Evolutionary conservation across 2,888 invertebrate genomes (phyloP), one percentile per base, ranked within the genome.

Genomic region (Pyralis farinalis): DNA sequence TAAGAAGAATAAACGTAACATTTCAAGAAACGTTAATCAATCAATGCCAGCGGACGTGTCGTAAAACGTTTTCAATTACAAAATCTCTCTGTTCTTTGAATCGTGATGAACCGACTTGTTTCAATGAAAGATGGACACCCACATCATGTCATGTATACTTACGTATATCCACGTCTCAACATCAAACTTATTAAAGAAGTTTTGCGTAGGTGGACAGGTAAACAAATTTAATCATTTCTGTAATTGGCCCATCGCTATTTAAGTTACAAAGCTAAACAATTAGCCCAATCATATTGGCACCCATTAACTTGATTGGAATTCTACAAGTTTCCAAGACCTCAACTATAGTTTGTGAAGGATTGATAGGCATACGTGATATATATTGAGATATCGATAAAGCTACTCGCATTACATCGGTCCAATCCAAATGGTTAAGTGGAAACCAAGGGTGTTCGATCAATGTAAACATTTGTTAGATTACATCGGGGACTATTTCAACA

Each of bases 1-100:
- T 52, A 46, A 46, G 35, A 16, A 42, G 55, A 49, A 58, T 45
- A 55, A 51, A 58, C 47, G 50, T 47, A 43, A 48, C 33, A 50
- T 46, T 44, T 31, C 38, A 38, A 53, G 59, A 63, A 59, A 54
- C 56, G 39, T 63, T 62, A 67, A 82, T 81, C 75, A 64, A 80
- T 81, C 78, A 83, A 67, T 63, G 71, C 66, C 68, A 68, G 45
- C 49, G 61, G 49, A 53, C 56, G 59, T 58, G 66, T 71, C 71
- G 67, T 67, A 70, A 70, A 71, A 65, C 66, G 65, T 73, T 80
- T 83, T 77, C 74, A 80, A 83, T 83, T 77, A 77, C 59, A 55
- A 62, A 73, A 69, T 62, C 57, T 53, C 54, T 70, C 60, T 73
- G 72, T 64, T 69, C 55, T 58, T 62, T 69, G 61, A 63, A 71